Evolutionary conservation across 1,140 invertebrate species (phyloP), one percentile per base, ranked within the genome.

Genomic region (Acyrthosiphon pisum): DNA sequence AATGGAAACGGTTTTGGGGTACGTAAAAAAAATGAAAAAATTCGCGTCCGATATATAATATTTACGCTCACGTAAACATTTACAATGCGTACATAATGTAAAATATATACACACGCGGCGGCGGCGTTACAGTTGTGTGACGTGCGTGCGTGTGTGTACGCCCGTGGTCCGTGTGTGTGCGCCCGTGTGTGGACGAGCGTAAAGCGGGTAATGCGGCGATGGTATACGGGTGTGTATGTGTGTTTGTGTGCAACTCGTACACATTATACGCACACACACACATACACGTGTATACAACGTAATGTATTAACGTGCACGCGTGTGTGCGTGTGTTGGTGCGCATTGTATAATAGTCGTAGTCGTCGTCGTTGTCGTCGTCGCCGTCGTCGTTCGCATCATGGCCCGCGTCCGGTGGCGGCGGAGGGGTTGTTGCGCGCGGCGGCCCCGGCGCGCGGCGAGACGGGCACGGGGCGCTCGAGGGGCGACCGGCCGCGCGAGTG

Each of bases 21-120:
- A 48, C 87, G 48, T 41, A 3, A 41, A 37, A 35, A 50, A 88
- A 50, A 46, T 20, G 46, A 30, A 86, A 76, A 48, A 81, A 48
- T 81, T 76, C 53, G 44, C 60, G 68, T 91, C 46, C n/a, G 48
- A 60, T 60, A 18, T 84, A 81, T 81, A 84, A 81, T 81, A 84
- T 84, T 92, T 83, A 92, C 91, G 91, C 46, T 92, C 91, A 41
- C 91, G 68, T 92, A 92, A 92, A 84, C 91, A 84, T 92, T 92
- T 53, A 92, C 91, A 92, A 92, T 92, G 91, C 90, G 76, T 84
- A 92, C 46, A 81, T 91, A 91, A 91, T 91, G 76, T 84, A 37
- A 84, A 41, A 41, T 41, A 83, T 41, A 50, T 35, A 56, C 35
- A 50, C n/a, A 18, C 60, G 35, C 88, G 81, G 50, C 53, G 88